Percentiles rank a stretch among this genome's conserved stretches.
These are phyloP conservation scores for Drosophila mimica DNA, from an alignment of 2,888 invertebrate species.

Conservation along the genomic window DNA sequence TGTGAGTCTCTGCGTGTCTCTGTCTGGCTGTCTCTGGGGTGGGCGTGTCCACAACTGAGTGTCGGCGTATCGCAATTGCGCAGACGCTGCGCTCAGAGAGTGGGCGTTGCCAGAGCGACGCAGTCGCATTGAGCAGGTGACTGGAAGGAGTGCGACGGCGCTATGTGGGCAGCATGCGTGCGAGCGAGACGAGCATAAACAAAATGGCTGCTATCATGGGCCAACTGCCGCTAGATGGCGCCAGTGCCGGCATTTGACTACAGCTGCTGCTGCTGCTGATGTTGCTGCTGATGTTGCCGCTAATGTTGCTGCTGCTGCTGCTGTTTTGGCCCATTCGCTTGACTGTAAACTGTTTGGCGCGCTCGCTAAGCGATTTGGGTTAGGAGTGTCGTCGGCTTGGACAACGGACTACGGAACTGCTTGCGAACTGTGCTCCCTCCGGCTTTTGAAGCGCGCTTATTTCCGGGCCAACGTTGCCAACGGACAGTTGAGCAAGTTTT, in stretches of 20 bases:
- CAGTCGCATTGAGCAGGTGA: conserved; percentile 74
- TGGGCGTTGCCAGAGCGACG: conserved; percentile 76
- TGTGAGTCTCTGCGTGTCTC: conserved; percentile 32
- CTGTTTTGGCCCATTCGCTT: conserved; percentile 60
- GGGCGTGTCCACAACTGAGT: conserved; percentile 60
- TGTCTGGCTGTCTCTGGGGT: conserved; percentile 39
- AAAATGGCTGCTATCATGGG: conserved; percentile 85
- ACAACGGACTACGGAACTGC: conserved; percentile 31
- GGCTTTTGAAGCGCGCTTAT: conserved; percentile 58
- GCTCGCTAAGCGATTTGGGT: conserved; percentile 79
- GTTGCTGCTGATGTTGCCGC: conserved; percentile 11
- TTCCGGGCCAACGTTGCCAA: conserved; percentile 55
- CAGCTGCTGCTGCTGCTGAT: conserved; percentile 28
- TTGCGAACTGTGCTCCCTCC: conserved; percentile 15
- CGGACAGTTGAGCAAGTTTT: conserved; percentile 68
- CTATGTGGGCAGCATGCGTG: conserved; percentile 21
- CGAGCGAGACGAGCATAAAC: conserved; percentile 80
- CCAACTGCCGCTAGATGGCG: conserved; percentile 83
- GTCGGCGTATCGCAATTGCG: conserved; percentile 59
- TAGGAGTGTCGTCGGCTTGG: conserved; percentile 68
- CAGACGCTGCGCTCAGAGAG: conserved; percentile 74
- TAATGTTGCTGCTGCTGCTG: conserved; percentile 26
- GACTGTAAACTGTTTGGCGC: conserved; percentile 75
- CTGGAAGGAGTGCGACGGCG: conserved; percentile 75
- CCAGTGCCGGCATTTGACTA: conserved; percentile 61